Conservation (phyloP, 2,797 vertebrate species). For the Emydoidea blandingii region DNA sequence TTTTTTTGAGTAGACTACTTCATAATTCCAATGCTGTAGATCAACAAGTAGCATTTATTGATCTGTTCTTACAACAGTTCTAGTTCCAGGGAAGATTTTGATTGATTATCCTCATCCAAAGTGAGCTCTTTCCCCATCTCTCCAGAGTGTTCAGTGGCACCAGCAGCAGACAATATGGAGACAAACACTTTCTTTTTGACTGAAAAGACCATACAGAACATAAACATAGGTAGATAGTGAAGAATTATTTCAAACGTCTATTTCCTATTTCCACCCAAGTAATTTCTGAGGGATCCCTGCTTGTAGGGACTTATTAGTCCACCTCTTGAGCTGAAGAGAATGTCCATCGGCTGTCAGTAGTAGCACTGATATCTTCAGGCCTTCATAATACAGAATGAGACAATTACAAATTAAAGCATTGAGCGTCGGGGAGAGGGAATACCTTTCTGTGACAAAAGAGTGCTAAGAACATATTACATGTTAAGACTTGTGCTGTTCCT, state of each 20-base stretch:
- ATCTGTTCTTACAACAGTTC: conserved; percentile 49
- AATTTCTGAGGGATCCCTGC: not conserved
- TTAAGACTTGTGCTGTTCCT: not conserved
- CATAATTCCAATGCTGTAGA: conserved; percentile 25
- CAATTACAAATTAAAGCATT: not conserved
- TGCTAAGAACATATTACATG: not conserved
- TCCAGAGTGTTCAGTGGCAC: conserved; percentile 24
- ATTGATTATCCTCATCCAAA: conserved; percentile 66
- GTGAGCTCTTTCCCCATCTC: conserved; percentile 34
- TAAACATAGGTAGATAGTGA: not conserved
- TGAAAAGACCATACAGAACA: not conserved
- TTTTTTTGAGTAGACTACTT: conserved; percentile 13
- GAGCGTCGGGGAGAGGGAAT: not conserved
- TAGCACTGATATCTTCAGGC: not conserved
- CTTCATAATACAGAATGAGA: not conserved
- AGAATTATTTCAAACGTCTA: not conserved
- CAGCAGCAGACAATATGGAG: not conserved
- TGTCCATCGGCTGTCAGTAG: not conserved
- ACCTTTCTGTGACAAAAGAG: not conserved
- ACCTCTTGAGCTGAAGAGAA: not conserved
- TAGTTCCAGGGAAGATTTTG: conserved; percentile 69
- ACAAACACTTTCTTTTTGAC: conserved; percentile 26
- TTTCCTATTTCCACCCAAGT: not conserved
- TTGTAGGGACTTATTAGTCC: not conserved
- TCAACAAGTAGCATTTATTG: conserved; percentile 61